A percentile compares a stretch with the other conserved stretches of the same genome.
These are phyloP conservation scores for Thinocorus orbignyianus DNA, from an alignment of 2,113 vertebrate genomes.

Conservation along the genomic window DNA sequence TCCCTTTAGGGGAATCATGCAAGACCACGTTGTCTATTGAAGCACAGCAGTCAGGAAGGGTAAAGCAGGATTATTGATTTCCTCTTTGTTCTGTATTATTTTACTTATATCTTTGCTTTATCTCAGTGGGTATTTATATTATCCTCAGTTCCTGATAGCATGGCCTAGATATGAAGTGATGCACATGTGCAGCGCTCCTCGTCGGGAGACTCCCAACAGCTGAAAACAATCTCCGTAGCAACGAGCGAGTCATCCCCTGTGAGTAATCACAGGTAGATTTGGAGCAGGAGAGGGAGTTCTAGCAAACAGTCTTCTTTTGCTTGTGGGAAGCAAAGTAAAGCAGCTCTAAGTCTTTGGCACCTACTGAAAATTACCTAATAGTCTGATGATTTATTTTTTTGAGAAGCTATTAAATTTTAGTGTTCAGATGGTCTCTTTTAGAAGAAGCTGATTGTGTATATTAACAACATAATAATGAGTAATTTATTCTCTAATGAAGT, in stretches of 20 bases:
- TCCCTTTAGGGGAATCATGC: constrained; percentile 32
- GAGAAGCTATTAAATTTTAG: neutral
- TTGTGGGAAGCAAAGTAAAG: neutral
- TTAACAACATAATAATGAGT: constrained; percentile 9
- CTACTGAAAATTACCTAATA: neutral
- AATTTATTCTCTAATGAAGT: neutral
- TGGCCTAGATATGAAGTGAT: constrained; percentile 8
- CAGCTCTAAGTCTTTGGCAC: neutral
- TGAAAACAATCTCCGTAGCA: constrained; percentile 22
- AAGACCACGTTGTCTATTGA: constrained; percentile 27
- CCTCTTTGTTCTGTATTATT: constrained; percentile 17
- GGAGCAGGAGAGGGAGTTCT: neutral
- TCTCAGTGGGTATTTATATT: neutral
- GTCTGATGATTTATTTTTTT: neutral
- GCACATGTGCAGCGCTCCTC: neutral
- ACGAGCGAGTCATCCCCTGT: neutral
- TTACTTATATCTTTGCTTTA: neutral
- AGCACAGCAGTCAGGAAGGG: constrained; percentile 44
- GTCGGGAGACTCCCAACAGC: neutral
- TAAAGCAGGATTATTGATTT: constrained; percentile 40
- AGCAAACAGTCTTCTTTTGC: neutral
- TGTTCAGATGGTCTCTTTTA: neutral
- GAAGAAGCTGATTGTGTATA: neutral
- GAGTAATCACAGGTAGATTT: neutral
- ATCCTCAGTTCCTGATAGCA: neutral